These are phyloP conservation scores for Dreissena rostriformis DNA, from an alignment of 1,140 invertebrate genomes.

Conservation along the genomic window DNA sequence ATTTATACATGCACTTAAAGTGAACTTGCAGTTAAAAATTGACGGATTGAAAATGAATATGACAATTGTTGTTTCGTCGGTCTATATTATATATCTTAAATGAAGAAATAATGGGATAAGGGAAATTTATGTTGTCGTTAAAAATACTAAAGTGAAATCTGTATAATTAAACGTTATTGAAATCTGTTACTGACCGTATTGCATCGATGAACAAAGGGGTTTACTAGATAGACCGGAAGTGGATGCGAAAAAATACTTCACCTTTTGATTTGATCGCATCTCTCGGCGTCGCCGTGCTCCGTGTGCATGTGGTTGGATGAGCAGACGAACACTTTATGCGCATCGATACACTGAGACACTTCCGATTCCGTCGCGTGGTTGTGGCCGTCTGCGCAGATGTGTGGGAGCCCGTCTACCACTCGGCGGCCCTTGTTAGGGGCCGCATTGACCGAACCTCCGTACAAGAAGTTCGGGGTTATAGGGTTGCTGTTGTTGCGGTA, in stretches of 20 bases:
- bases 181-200: too few relatives aligned
- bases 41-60: too few relatives aligned
- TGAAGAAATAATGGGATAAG: too few relatives aligned
- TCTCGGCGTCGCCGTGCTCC: slow-evolving; percentile 27
- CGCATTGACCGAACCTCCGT: not conserved
- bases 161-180: too few relatives aligned
- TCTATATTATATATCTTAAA: too few relatives aligned
- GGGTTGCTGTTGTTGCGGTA: slow-evolving; percentile 31
- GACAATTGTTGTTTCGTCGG: too few relatives aligned
- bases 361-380: slow-evolving; percentile 39
- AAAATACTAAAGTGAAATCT: too few relatives aligned
- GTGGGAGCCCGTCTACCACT: slow-evolving; percentile 38
- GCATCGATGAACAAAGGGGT: too few relatives aligned
- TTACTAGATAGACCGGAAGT: too few relatives aligned
- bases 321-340: slow-evolving; percentile 48
- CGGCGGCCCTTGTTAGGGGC: not conserved
- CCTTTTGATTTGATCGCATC: slow-evolving; percentile 49
- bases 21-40: too few relatives aligned
- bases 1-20: too few relatives aligned
- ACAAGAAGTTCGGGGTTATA: slow-evolving; percentile 30
- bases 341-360: slow-evolving; percentile 38
- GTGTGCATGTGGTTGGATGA: slow-evolving; percentile 52
- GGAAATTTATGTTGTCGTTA: too few relatives aligned
- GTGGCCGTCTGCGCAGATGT: slow-evolving; percentile 51
- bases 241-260: not conserved